Evolutionary conservation across 2,797 vertebrate genomes (phyloP).

Genomic region (Rhinella marina): DNA sequence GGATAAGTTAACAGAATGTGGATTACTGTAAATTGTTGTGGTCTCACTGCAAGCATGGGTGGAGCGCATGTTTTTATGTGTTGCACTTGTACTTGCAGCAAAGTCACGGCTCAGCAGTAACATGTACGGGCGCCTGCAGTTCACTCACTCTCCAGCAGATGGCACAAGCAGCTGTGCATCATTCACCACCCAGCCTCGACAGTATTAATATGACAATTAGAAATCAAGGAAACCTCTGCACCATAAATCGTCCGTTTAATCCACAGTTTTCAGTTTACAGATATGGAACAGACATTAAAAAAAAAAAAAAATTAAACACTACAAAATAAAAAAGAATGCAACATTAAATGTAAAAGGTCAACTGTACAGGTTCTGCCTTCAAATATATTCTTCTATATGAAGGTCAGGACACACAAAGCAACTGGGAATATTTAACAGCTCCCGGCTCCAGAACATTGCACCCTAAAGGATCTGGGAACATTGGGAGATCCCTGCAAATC

Average conservation of each 20-base stretch:
- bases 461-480: not conserved
- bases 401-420: conserved; percentile 15
- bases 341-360: conserved; percentile 56
- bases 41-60: no score
- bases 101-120: no score
- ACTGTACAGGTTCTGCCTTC: conserved; percentile 54
- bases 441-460: not conserved
- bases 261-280: conserved; percentile 38
- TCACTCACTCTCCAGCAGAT: not conserved
- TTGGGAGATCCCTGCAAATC: not conserved
- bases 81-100: no score
- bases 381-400: conserved; percentile 21
- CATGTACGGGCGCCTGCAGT: not conserved
- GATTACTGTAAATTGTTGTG: no score
- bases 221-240: not conserved
- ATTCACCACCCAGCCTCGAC: not conserved
- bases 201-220: not conserved
- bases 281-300: conserved; percentile 48
- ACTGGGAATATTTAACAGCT: conserved; percentile 7
- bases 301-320: conserved; percentile 29
- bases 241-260: conserved; percentile 41
- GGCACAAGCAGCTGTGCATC: not conserved
- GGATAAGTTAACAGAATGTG: no score
- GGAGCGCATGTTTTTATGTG: no score
- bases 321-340: conserved; percentile 69